phyloP scores from a whole-genome alignment of 2,888 invertebrate genomes.

The Cyclophora albipunctata region DNA sequence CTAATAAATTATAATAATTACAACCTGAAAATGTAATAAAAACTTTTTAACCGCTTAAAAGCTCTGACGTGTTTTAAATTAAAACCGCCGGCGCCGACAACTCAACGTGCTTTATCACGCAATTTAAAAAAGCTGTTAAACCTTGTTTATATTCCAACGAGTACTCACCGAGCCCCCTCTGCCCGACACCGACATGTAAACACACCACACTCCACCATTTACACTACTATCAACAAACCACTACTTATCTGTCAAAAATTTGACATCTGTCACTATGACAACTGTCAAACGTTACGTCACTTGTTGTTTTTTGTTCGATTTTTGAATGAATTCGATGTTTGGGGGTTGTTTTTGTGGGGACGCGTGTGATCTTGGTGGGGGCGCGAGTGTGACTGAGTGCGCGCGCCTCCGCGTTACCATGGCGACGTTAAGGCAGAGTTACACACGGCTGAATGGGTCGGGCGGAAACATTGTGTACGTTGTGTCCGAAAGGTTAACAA shows the following conservation, averaged over 20 bases:
- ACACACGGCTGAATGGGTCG: neutral
- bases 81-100: no score
- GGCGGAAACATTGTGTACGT: no score
- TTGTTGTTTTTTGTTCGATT: neutral
- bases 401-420: slow-evolving; percentile 62
- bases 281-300: neutral
- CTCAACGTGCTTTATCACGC: no score
- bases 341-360: slow-evolving; percentile 19
- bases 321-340: slow-evolving; percentile 22
- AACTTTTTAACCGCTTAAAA: no score
- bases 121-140: no score
- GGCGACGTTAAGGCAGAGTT: slow-evolving; percentile 29
- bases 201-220: slow-evolving; percentile 26
- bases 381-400: slow-evolving; percentile 56
- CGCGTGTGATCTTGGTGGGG: slow-evolving; percentile 41
- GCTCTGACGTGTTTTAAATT: no score
- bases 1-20: no score
- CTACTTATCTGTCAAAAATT: slow-evolving; percentile 2
- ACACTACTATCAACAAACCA: slow-evolving; percentile 10
- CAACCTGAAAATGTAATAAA: no score
- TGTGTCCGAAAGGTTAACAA: no score
- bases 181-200: slow-evolving; percentile 50
- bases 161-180: slow-evolving; percentile 53
- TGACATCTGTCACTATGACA: no score
- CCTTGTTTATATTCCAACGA: no score